phyloP scores from a whole-genome alignment of 2,797 vertebrate genomes.

The Bovichtus variegatus region DNA sequence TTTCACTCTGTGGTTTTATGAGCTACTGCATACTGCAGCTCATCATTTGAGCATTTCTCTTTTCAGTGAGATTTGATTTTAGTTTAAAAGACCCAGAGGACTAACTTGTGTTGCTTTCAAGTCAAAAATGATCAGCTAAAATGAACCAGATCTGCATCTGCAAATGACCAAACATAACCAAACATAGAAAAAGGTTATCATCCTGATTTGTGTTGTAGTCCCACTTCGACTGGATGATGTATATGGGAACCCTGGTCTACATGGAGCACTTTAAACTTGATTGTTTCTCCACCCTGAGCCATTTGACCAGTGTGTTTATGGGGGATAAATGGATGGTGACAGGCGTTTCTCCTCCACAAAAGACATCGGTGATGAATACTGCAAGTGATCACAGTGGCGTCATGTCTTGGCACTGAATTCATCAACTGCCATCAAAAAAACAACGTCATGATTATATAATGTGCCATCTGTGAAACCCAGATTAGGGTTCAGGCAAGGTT shows the following conservation, averaged over 20 bases:
- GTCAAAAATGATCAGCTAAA: background rate
- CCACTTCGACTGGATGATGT: background rate
- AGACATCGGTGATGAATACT: conserved; percentile 55
- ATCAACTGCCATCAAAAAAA: conserved; percentile 40
- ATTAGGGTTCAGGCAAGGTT: conserved; percentile 24
- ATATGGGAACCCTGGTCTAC: background rate
- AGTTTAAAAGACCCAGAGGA: background rate
- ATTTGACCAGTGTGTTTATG: conserved; percentile 22
- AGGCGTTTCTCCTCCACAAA: conserved; percentile 47
- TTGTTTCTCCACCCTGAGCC: background rate
- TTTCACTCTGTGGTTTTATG: background rate
- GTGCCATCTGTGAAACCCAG: conserved; percentile 19
- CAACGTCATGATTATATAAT: conserved; percentile 29
- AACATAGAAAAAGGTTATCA: background rate
- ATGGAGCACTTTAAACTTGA: background rate
- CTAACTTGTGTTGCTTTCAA: background rate
- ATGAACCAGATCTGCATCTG: background rate
- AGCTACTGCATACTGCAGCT: background rate
- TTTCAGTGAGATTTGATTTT: background rate
- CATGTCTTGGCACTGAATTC: conserved; percentile 38
- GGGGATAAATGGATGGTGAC: conserved; percentile 61
- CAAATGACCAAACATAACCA: background rate
- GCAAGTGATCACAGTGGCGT: conserved; percentile 40
- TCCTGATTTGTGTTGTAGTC: background rate
- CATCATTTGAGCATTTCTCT: background rate